Evolutionary conservation across 2,113 vertebrate species (phyloP).

Genomic region (Leucopsar rothschildi): DNA sequence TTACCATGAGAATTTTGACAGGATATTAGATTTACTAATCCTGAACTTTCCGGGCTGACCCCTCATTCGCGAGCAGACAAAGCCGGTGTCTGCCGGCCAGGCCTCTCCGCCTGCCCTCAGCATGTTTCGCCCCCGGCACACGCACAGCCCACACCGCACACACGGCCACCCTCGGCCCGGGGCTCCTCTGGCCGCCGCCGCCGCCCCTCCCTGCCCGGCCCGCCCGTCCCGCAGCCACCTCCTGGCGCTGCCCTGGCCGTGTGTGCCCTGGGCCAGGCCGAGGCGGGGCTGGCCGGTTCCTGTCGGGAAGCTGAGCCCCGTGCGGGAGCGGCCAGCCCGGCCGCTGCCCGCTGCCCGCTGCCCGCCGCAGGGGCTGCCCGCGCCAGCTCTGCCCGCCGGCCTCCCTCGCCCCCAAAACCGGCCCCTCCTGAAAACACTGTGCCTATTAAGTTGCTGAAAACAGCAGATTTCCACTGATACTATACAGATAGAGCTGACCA

Average conservation of each 20-base stretch:
- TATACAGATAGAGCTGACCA: slow-evolving; percentile 80
- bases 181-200: neutral
- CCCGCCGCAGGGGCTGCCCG: neutral
- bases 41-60: slow-evolving; percentile 72
- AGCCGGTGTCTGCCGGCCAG: neutral
- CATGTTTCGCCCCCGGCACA: neutral
- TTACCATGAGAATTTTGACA: slow-evolving; percentile 76
- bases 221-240: neutral
- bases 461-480: slow-evolving; percentile 76
- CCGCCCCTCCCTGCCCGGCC: neutral
- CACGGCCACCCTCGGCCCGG: neutral
- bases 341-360: neutral
- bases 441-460: slow-evolving; percentile 79
- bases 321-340: neutral
- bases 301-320: neutral
- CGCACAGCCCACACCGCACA: neutral
- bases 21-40: slow-evolving; percentile 80
- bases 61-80: slow-evolving; percentile 52
- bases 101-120: neutral
- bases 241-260: neutral
- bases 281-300: no score
- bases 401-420: neutral
- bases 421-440: slow-evolving; percentile 55
- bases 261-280: accelerated
- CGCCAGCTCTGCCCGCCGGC: neutral